Percentiles rank a stretch among this genome's conserved stretches.
Evolutionary conservation across 2,113 vertebrate species (phyloP).

Genomic region (Lutjanus erythropterus): DNA sequence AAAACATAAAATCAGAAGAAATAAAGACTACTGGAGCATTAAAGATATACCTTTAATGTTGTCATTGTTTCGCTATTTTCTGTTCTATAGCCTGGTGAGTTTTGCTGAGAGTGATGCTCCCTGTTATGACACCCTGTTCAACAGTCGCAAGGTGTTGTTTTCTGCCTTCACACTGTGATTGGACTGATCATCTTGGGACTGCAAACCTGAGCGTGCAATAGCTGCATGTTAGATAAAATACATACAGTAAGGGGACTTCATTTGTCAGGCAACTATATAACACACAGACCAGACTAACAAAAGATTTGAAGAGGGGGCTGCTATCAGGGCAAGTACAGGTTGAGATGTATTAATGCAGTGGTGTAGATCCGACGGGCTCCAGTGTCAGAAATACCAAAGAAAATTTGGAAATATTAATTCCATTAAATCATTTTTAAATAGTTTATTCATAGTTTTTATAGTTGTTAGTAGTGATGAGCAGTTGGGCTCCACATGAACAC

Average conservation of each 20-base stretch:
- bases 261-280: not conserved
- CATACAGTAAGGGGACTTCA: not conserved
- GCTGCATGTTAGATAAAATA: not conserved
- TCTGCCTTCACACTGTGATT: constrained; percentile 4
- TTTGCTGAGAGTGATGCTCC: not conserved
- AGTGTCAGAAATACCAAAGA: too few relatives aligned
- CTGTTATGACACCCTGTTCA: not conserved
- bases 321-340: not conserved
- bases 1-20: not conserved
- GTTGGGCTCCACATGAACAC: too few relatives aligned
- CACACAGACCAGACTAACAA: not conserved
- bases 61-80: not conserved
- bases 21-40: not conserved
- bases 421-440: too few relatives aligned
- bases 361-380: too few relatives aligned
- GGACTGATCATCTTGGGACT: not conserved
- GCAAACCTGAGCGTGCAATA: not conserved
- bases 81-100: not conserved
- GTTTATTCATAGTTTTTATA: too few relatives aligned
- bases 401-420: too few relatives aligned
- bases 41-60: not conserved
- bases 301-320: too few relatives aligned
- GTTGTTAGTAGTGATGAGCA: too few relatives aligned
- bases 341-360: not conserved
- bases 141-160: not conserved